Percentiles rank a stretch among this genome's conserved stretches.
These are phyloP conservation scores for Helicolenus hilgendorfi DNA, from an alignment of 2,797 vertebrate species.

Conservation along the genomic window DNA sequence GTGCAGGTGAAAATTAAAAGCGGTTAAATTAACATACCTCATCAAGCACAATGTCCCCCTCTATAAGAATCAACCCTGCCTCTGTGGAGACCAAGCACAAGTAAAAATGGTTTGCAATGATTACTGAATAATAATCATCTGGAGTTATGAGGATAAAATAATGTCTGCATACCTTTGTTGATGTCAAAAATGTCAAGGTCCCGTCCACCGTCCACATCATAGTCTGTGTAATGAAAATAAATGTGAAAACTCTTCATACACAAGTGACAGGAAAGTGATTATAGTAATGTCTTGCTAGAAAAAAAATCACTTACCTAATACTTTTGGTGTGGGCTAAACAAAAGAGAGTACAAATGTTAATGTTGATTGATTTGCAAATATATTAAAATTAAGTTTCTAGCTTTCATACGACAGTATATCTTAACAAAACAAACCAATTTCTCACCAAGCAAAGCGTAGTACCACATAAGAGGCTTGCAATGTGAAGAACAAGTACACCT, in stretches of 20 bases:
- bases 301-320: constrained; percentile 68
- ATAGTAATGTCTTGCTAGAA: neutral
- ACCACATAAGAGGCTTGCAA: constrained; percentile 54
- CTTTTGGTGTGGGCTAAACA: constrained; percentile 68
- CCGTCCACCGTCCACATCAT: constrained; percentile 92
- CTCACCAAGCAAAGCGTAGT: constrained; percentile 82
- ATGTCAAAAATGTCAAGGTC: constrained; percentile 95
- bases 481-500: constrained; percentile 27
- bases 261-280: neutral
- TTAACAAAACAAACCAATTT: neutral
- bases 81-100: constrained; percentile 78
- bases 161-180: constrained; percentile 92
- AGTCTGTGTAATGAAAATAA: constrained; percentile 78
- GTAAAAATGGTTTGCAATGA: neutral
- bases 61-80: constrained; percentile 92
- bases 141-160: neutral
- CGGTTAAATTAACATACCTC: constrained; percentile 81
- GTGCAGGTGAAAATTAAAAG: neutral
- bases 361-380: neutral
- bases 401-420: neutral
- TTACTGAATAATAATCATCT: neutral
- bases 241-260: neutral
- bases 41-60: constrained; percentile 94
- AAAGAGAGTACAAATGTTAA: neutral
- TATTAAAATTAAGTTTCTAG: neutral